A percentile compares a stretch with the other conserved stretches of the same genome.
These are phyloP conservation scores for Lepilemur ruficaudatus DNA, from an alignment of 2,797 vertebrate genomes.

Conservation along the genomic window DNA sequence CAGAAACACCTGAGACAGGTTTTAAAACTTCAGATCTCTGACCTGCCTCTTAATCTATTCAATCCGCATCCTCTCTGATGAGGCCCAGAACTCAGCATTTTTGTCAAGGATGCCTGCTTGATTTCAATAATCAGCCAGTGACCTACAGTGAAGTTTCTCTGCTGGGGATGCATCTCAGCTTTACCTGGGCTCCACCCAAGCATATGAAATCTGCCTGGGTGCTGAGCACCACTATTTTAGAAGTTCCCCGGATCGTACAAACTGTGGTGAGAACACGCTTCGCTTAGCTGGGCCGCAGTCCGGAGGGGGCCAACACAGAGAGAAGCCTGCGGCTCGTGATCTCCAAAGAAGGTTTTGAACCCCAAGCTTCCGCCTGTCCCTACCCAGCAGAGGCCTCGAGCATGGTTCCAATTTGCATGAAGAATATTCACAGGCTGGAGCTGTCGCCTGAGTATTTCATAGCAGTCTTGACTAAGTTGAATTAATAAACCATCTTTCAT, in stretches of 20 bases:
- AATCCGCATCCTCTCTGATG: background rate
- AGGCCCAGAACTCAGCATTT: background rate
- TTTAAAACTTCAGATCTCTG: background rate
- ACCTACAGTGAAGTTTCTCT: too few species aligned
- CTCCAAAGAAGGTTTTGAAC: constrained; percentile 51
- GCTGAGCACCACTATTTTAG: background rate
- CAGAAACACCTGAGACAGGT: background rate
- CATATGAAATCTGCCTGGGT: too few species aligned
- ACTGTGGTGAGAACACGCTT: constrained; percentile 36
- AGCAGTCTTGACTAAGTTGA: constrained; percentile 60
- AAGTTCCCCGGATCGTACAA: constrained; percentile 1
- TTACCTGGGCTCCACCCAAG: background rate
- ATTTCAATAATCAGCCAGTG: background rate
- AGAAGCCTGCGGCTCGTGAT: background rate
- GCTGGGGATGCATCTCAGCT: background rate
- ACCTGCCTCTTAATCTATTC: background rate
- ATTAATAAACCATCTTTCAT: constrained; percentile 77
- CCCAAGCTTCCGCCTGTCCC: background rate
- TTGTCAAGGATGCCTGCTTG: background rate
- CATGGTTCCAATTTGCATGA: constrained; percentile 29
- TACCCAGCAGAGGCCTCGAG: constrained; percentile 46
- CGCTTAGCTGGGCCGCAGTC: constrained; percentile 37
- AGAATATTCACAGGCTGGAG: constrained; percentile 63
- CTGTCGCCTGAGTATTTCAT: constrained; percentile 67
- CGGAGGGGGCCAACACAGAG: constrained; percentile 45